These are phyloP conservation scores for Vanessa atalanta DNA, from an alignment of 1,140 invertebrate species.

Conservation along the genomic window DNA sequence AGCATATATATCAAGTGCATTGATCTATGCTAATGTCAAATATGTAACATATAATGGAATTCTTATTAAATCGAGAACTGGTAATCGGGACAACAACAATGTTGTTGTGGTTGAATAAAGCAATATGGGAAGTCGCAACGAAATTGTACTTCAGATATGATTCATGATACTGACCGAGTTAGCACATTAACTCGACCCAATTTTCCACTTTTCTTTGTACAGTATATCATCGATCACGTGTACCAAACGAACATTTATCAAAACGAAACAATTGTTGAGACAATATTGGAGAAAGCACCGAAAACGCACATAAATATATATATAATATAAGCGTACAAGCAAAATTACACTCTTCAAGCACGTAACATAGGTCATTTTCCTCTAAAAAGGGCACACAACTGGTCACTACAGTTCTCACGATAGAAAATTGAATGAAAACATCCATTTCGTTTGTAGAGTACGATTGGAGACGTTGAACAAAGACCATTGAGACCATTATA, in stretches of 20 bases:
- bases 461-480: slow-evolving; percentile 37
- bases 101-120: slow-evolving; percentile 3
- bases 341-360: slow-evolving; percentile 18
- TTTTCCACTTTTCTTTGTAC: slow-evolving; percentile 19
- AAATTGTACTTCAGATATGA: slow-evolving; percentile 24
- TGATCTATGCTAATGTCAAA: too few species aligned
- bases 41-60: too few species aligned
- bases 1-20: too few species aligned
- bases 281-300: slow-evolving; percentile 36
- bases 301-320: slow-evolving; percentile 32
- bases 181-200: slow-evolving; percentile 24
- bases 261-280: slow-evolving; percentile 34
- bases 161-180: slow-evolving; percentile 26
- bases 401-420: slow-evolving; percentile 44
- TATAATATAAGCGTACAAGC: slow-evolving; percentile 5
- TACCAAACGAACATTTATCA: slow-evolving; percentile 33
- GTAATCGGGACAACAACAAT: background rate
- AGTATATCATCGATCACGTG: slow-evolving; percentile 23
- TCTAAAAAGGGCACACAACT: slow-evolving; percentile 4
- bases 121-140: slow-evolving; percentile 4
- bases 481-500: slow-evolving; percentile 30
- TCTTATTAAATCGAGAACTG: background rate
- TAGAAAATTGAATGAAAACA: slow-evolving; percentile 50
- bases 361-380: slow-evolving; percentile 19
- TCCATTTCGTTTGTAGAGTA: slow-evolving; percentile 40